Conservation (phyloP, 2,888 invertebrate genomes). For the Drosophila suboccidentalis region DNA sequence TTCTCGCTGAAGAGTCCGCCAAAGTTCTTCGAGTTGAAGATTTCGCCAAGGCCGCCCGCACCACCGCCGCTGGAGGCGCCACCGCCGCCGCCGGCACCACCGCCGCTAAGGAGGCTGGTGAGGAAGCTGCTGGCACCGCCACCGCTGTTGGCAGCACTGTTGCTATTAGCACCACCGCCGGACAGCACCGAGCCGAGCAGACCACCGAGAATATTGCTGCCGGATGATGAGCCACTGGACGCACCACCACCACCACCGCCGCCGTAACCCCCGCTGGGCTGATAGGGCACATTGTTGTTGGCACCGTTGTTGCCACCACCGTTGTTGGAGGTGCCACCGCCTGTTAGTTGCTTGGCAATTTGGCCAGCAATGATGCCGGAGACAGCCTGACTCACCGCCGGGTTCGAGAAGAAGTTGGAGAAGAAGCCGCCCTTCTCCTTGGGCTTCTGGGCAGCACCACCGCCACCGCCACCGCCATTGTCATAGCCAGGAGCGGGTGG, state of each 20-base stretch:
- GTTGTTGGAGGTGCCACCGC: slow-evolving; percentile 59
- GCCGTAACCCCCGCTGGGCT: slow-evolving; percentile 74
- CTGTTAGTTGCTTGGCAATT: slow-evolving; percentile 83
- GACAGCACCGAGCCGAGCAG: slow-evolving; percentile 75
- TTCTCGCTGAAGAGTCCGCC: slow-evolving; percentile 85
- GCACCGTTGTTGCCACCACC: slow-evolving; percentile 40
- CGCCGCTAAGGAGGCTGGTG: slow-evolving; percentile 68
- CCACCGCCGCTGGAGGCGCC: slow-evolving; percentile 51
- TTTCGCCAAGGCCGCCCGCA: slow-evolving; percentile 75
- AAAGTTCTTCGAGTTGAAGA: slow-evolving; percentile 83
- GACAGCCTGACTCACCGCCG: slow-evolving; percentile 84
- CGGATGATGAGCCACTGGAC: slow-evolving; percentile 48
- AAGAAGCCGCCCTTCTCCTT: slow-evolving; percentile 84
- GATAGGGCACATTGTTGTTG: slow-evolving; percentile 67
- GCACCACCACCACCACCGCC: slow-evolving; percentile 58
- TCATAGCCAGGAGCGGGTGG: slow-evolving; percentile 82
- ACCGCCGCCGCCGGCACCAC: slow-evolving; percentile 54
- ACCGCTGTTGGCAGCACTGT: slow-evolving; percentile 10
- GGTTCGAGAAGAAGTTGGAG: slow-evolving; percentile 84
- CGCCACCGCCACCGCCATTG: slow-evolving; percentile 55
- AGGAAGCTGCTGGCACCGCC: slow-evolving; percentile 68
- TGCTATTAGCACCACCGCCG: slow-evolving; percentile 63
- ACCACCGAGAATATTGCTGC: slow-evolving; percentile 80
- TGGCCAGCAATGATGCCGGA: slow-evolving; percentile 85
- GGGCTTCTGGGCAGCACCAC: slow-evolving; percentile 73